Evolutionary conservation across 2,888 invertebrate genomes (phyloP).

Genomic region (Escarpia spicata): DNA sequence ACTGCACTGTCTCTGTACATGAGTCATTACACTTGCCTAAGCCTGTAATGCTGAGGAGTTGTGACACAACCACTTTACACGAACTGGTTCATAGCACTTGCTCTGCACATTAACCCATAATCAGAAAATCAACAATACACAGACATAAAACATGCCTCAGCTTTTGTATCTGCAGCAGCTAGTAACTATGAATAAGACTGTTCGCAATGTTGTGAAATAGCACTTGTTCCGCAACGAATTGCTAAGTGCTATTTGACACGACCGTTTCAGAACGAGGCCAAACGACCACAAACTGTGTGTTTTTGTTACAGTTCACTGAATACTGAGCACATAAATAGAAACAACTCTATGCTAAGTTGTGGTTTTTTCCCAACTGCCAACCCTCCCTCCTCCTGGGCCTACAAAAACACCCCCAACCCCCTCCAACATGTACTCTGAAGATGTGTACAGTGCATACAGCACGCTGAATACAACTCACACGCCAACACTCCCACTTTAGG

Average conservation of each 20-base stretch:
- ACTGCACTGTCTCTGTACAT: not conserved
- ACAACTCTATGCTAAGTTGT: not conserved
- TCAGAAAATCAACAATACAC: not conserved
- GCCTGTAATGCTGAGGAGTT: not conserved
- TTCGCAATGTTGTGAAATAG: not conserved
- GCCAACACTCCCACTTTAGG: not conserved
- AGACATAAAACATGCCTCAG: slow-evolving; percentile 3
- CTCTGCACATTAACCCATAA: not conserved
- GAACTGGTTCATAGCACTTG: not conserved
- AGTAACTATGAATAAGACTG: not conserved
- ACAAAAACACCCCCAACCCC: not conserved
- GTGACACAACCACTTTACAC: not conserved
- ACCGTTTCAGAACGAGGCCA: not conserved
- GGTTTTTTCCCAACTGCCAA: not conserved
- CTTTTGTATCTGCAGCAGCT: not conserved
- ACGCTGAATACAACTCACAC: too few species aligned
- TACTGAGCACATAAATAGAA: not conserved
- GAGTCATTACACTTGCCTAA: not conserved
- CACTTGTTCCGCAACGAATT: not conserved
- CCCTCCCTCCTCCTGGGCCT: not conserved
- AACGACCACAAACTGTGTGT: not conserved
- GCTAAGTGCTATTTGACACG: not conserved
- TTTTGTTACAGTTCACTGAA: not conserved
- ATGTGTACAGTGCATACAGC: not conserved
- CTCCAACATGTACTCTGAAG: not conserved